Evolutionary conservation across 2,797 vertebrate species (phyloP), one percentile per base, ranked within the genome.

Genomic region (Synanceia verrucosa): DNA sequence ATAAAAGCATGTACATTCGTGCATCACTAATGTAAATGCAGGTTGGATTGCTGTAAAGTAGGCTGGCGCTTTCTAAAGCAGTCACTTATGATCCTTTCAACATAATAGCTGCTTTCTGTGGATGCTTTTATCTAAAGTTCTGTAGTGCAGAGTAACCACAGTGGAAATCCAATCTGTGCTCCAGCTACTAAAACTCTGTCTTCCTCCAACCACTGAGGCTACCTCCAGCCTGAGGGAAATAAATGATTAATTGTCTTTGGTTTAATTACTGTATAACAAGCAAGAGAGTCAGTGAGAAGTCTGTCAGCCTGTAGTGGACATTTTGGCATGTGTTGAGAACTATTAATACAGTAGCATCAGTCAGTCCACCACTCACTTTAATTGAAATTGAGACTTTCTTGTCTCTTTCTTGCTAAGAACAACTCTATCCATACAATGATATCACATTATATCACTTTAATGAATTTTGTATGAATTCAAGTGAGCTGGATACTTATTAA

Each of bases 41-140:
- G 26, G 34, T 43, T 56, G n/a, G 44, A 52, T 12, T 41, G 64
- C 34, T 43, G 52, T 18, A 39, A 50, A 31, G 16, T 10, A 23
- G 29, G 23, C 23, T 18, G 37, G 11, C 31, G 46, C 47, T 57
- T 43, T 63, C 51, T 43, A 34, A 51, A 69, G 46, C 37, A 58
- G 37, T 39, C 59, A 76, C 46, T 69, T 39, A 33, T 47, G n/a
- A 51, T 58, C 53, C 60, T 59, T 70, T 70, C 47, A 59, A 47
- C 60, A 53, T 65, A 70, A 76, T 47, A 21, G 53, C 18, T 41
- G 52, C 46, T 34, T 29, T 48, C 52, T 41, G 37, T 47, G 39
- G 59, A 36, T 24, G 52, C 52, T 52, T 64, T 69, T 76, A 76
- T 28, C 23, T 9, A 14, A 47, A 62, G 58, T 23, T 31, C 12